Conservation (phyloP, 2,888 invertebrate genomes). For the Cotesia congregata region DNA sequence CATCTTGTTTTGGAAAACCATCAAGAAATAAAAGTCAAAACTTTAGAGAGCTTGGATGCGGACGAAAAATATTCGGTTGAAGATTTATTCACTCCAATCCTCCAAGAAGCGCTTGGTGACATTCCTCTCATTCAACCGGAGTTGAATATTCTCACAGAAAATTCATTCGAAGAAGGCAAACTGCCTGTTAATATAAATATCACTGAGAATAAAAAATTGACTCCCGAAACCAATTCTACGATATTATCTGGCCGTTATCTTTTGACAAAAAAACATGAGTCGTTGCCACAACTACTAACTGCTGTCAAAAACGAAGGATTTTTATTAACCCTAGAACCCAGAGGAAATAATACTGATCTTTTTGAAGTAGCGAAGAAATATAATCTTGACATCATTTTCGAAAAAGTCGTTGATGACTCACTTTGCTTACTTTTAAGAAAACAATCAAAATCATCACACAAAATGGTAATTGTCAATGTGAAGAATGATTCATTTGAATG, state of each 20-base stretch:
- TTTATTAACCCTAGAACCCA: conserved; percentile 56
- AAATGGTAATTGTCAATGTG: conserved; percentile 52
- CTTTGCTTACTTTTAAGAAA: conserved; percentile 54
- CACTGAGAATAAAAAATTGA: conserved; percentile 75
- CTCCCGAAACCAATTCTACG: conserved; percentile 72
- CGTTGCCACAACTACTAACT: conserved; percentile 44
- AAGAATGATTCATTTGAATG: conserved; percentile 65
- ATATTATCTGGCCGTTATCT: conserved; percentile 73
- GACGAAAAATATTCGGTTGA: conserved; percentile 56
- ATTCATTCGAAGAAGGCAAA: conserved; percentile 71
- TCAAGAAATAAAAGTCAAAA: conserved; percentile 60
- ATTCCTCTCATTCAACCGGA: conserved; percentile 80
- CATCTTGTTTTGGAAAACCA: conserved; percentile 74
- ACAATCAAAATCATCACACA: conserved; percentile 53
- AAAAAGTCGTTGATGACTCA: conserved; percentile 53
- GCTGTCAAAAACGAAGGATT: conserved; percentile 56
- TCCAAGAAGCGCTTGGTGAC: conserved; percentile 77
- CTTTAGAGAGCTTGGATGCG: conserved; percentile 62
- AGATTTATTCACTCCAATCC: conserved; percentile 71
- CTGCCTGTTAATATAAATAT: conserved; percentile 73
- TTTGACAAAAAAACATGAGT: conserved; percentile 60
- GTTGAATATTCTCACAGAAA: conserved; percentile 69
- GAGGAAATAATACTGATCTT: conserved; percentile 31
- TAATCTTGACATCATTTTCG: conserved; percentile 54
- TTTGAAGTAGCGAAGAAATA: conserved; percentile 28